These are phyloP conservation scores for Tricholauxania praeusta DNA, from an alignment of 2,888 invertebrate genomes.

Conservation along the genomic window DNA sequence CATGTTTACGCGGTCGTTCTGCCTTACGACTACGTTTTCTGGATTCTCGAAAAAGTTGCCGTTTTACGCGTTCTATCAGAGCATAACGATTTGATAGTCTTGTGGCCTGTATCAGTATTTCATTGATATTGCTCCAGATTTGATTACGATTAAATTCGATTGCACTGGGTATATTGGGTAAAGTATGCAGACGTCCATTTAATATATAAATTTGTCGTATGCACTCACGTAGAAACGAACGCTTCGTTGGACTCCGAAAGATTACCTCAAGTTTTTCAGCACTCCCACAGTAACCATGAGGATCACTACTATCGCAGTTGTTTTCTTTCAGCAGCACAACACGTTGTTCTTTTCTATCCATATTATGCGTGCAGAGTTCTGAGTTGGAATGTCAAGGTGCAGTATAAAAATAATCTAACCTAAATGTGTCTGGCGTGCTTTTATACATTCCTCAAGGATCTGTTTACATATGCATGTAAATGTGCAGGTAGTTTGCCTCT, in stretches of 20 bases:
- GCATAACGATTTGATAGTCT: conserved; percentile 21
- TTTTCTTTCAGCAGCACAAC: conserved; percentile 25
- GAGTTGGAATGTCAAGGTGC: not conserved
- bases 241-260: conserved; percentile 51
- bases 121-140: conserved; percentile 52
- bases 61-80: conserved; percentile 50
- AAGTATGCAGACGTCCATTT: conserved; percentile 45
- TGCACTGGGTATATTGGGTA: conserved; percentile 46
- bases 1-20: conserved; percentile 26
- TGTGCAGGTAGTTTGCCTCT: no score
- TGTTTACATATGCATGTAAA: no score
- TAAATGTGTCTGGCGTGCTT: not conserved
- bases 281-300: conserved; percentile 47
- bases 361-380: not conserved
- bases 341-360: conserved; percentile 31
- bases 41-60: conserved; percentile 53
- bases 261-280: conserved; percentile 44
- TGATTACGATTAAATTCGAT: conserved; percentile 38
- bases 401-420: not conserved
- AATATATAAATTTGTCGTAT: conserved; percentile 53
- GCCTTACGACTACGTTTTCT: conserved; percentile 48
- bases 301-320: conserved; percentile 25
- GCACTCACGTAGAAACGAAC: conserved; percentile 56
- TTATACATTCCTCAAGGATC: conserved; percentile 1
- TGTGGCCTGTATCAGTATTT: conserved; percentile 46